These are phyloP conservation scores for Chrysodeixis includens DNA, from an alignment of 2,888 invertebrate genomes.

Conservation along the genomic window DNA sequence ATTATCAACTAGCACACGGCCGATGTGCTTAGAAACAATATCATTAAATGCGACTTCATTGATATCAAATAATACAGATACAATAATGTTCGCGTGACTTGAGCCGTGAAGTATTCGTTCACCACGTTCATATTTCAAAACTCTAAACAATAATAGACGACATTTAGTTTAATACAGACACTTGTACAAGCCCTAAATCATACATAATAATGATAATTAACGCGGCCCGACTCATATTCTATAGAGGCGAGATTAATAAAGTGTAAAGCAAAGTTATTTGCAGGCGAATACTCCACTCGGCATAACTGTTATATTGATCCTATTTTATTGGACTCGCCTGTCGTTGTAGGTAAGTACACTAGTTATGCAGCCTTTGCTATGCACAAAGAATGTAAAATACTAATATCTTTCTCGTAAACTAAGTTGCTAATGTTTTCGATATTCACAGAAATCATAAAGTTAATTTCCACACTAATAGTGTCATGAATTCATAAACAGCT, in stretches of 20 bases:
- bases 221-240: constrained; percentile 34
- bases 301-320: constrained; percentile 51
- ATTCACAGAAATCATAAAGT: constrained; percentile 76
- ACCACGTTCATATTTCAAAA: constrained; percentile 34
- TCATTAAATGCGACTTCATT: constrained; percentile 31
- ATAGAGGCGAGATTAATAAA: constrained; percentile 47
- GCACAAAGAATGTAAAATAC: constrained; percentile 58
- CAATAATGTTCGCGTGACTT: constrained; percentile 44
- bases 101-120: constrained; percentile 32
- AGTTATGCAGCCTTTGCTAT: constrained; percentile 42
- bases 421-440: constrained; percentile 71
- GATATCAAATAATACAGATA: constrained; percentile 24
- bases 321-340: constrained; percentile 50
- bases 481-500: constrained; percentile 75
- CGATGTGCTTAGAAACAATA: constrained; percentile 43
- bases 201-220: constrained; percentile 50
- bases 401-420: constrained; percentile 72
- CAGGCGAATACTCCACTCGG: constrained; percentile 38
- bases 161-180: constrained; percentile 40
- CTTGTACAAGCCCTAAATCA: constrained; percentile 49
- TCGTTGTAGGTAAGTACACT: constrained; percentile 39
- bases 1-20: constrained; percentile 45
- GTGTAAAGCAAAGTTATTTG: constrained; percentile 51
- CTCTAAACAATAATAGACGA: constrained; percentile 40
- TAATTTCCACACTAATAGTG: constrained; percentile 74